Base-by-base conservation (phyloP, 2,888 invertebrate species). In the Barypeithes pellucidus region DNA sequence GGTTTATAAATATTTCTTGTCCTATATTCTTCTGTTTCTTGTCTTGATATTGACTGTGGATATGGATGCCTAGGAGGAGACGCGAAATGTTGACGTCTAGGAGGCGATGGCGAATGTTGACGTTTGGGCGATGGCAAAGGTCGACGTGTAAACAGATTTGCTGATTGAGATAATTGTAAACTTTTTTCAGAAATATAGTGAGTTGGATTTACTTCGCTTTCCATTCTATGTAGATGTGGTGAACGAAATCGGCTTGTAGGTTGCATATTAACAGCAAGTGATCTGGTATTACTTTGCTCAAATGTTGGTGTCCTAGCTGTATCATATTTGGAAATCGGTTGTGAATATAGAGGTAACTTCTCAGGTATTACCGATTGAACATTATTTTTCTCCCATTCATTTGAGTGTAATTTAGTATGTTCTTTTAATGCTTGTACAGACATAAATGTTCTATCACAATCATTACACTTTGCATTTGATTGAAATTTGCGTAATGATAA, bases 381-480 rank as follows among this genome's bases (percentile, higher is more conserved):
- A 3, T 12, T 7, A 29, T 24, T 52, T 52, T 52, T 52, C 1
- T 52, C 29, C 52, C n/a, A 29, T 14, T 29, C 16, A 2, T 52
- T 52, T 7, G 33, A 57, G 3, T 57, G 54, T 7, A 33, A 16
- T 57, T 57, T 57, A 33, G 11, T 57, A 33, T 57, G 54, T 16
- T 57, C 33, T 16, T 18, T 33, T 33, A 57, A 18, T 2, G 33
- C 33, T 3, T 33, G 9, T 9, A 57, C 3, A 0, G 54, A 57
- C 18, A 33, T 33, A 57, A 57, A 57, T 8, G 1, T 33, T 33
- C 33, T 57, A 33, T 33, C 11, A 18, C 54, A 57, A 8, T 33
- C 33, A 33, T 18, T 33, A 57, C 54, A 57, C 36, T 57, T 54
- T 14, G 9, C 1, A 2, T 22, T 22, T 12, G 22, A n/a, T 3